phyloP scores from a whole-genome alignment of 2,888 invertebrate species.

The Agriotes lineatus region DNA sequence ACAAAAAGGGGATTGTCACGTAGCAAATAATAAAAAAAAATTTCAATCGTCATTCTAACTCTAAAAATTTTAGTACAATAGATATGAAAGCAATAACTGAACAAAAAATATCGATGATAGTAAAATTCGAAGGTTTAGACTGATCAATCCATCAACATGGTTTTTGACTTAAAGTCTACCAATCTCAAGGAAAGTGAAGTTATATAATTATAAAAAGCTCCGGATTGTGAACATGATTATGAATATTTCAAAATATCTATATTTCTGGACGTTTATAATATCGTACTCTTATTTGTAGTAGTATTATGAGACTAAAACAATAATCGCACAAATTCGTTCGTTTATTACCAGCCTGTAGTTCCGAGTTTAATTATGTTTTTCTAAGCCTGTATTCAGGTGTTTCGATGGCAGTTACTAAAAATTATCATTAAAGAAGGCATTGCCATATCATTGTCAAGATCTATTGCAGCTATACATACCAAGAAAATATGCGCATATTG shows the following conservation, averaged over 20 bases:
- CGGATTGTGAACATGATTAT: not conserved
- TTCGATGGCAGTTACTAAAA: not conserved
- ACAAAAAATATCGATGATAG: too few relatives aligned
- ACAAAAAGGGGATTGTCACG: too few relatives aligned
- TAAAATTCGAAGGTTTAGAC: too few relatives aligned
- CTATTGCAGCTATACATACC: constrained; percentile 1
- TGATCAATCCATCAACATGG: too few relatives aligned
- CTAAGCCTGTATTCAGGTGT: not conserved
- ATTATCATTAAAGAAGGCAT: not conserved
- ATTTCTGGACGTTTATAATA: not conserved
- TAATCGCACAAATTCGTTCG: not conserved
- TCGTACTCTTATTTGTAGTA: not conserved
- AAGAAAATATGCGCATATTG: not conserved
- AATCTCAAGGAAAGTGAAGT: not conserved
- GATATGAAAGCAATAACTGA: too few relatives aligned
- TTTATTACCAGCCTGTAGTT: not conserved
- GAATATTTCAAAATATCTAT: not conserved
- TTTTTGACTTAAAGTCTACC: too few relatives aligned
- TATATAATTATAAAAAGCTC: not conserved
- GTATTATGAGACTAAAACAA: not conserved
- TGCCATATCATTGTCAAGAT: not conserved
- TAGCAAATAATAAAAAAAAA: too few relatives aligned
- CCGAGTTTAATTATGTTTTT: not conserved
- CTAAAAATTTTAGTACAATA: not conserved
- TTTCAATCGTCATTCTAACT: too few relatives aligned